phyloP scores from a whole-genome alignment of 2,797 vertebrate genomes.

The Cottoperca gobio region DNA sequence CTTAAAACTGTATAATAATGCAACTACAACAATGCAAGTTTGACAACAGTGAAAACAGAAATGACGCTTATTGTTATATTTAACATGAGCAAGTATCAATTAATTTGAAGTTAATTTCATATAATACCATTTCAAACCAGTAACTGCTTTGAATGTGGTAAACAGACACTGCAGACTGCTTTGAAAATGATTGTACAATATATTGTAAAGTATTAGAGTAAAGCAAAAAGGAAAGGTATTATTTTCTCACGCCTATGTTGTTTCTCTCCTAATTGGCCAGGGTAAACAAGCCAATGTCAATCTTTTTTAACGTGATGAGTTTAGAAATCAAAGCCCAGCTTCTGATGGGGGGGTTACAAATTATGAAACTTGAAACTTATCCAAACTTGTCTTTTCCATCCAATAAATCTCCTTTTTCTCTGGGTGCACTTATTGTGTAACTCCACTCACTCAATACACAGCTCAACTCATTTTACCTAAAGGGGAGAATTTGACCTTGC shows the following conservation, averaged over 20 bases:
- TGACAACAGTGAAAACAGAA: not conserved
- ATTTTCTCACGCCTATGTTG: not conserved
- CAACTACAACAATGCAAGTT: no score
- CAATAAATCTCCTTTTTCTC: not conserved
- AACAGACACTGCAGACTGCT: not conserved
- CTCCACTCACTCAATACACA: not conserved
- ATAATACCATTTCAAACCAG: not conserved
- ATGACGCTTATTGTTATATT: not conserved
- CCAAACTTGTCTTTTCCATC: not conserved
- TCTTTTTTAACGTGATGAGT: not conserved
- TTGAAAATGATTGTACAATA: not conserved
- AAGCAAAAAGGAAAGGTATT: not conserved
- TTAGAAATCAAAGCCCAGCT: not conserved
- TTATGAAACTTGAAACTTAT: not conserved
- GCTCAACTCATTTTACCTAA: not conserved
- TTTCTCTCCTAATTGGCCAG: not conserved
- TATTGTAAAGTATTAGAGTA: not conserved
- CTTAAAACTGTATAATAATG: no score
- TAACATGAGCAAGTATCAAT: not conserved
- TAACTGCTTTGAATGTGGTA: not conserved
- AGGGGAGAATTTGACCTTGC: conserved; percentile 12
- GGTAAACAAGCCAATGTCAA: not conserved
- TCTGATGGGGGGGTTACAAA: not conserved
- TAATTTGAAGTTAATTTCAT: no score
- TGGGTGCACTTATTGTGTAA: not conserved